These are phyloP conservation scores for Cylloceria caligata DNA, from an alignment of 2,888 invertebrate species.

Conservation along the genomic window DNA sequence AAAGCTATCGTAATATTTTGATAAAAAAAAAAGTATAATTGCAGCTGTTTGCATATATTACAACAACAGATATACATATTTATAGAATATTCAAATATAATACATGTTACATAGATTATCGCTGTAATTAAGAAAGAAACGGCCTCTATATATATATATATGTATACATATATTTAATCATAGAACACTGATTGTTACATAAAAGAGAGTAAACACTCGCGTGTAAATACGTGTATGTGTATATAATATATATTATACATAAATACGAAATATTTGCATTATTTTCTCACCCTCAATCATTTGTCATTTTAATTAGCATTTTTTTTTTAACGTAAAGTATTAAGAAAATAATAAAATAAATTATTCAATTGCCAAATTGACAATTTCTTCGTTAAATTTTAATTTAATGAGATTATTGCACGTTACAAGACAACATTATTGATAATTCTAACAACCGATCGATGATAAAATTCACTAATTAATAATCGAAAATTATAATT, in stretches of 20 bases:
- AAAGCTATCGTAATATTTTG: conserved; percentile 75
- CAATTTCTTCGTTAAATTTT: background rate
- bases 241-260: conserved; percentile 63
- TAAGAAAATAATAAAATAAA: background rate
- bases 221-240: conserved; percentile 64
- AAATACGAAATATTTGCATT: conserved; percentile 37
- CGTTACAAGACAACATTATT: background rate
- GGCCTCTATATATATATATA: conserved; percentile 58
- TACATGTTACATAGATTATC: conserved; percentile 60
- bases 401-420: background rate
- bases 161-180: conserved; percentile 48
- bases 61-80: conserved; percentile 49
- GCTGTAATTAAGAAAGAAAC: conserved; percentile 57
- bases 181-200: conserved; percentile 59
- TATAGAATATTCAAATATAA: conserved; percentile 55
- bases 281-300: background rate
- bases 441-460: background rate
- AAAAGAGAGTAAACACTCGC: conserved; percentile 54
- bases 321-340: too few relatives aligned
- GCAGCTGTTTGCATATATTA: conserved; percentile 58
- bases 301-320: background rate
- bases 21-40: conserved; percentile 68
- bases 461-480: background rate
- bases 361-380: background rate
- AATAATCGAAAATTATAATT: background rate